Conservation (phyloP, 1,140 invertebrate genomes). For the Drosophila prosaltans region DNA sequence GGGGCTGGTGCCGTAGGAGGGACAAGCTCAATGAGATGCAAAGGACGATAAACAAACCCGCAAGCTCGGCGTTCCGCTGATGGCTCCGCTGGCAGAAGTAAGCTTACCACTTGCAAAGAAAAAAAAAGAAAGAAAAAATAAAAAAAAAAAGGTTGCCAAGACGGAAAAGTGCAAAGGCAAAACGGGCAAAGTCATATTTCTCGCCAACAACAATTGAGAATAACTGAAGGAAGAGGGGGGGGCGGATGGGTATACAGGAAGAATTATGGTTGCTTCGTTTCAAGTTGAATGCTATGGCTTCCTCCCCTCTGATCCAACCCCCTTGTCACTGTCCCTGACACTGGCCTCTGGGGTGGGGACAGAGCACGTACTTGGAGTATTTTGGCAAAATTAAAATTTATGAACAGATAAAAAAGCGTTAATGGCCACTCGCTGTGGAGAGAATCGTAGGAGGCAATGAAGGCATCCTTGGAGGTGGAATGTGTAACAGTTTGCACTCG, state of each 20-base stretch:
- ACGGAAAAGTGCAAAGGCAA: constrained; percentile 47
- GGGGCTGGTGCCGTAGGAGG: constrained; percentile 21
- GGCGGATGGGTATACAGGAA: constrained; percentile 25
- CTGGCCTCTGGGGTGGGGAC: constrained; percentile 10
- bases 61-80: constrained; percentile 40
- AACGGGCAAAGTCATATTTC: constrained; percentile 73
- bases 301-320: not conserved
- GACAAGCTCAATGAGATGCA: constrained; percentile 76
- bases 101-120: constrained; percentile 52
- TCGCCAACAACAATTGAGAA: constrained; percentile 51
- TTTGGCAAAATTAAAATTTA: constrained; percentile 81
- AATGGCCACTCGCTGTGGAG: constrained; percentile 62
- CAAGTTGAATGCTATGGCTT: constrained; percentile 38
- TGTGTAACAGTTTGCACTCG: constrained; percentile 10
- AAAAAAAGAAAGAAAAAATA: constrained; percentile 11
- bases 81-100: constrained; percentile 59
- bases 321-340: not conserved
- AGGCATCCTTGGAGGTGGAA: not conserved
- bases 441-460: not conserved
- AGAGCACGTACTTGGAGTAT: constrained; percentile 76
- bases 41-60: constrained; percentile 76
- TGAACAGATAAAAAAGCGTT: constrained; percentile 81
- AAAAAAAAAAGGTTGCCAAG: constrained; percentile 29
- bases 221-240: constrained; percentile 30
- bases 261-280: constrained; percentile 59